phyloP scores from a whole-genome alignment of 2,113 vertebrate genomes.

The Mormoops blainvillei region DNA sequence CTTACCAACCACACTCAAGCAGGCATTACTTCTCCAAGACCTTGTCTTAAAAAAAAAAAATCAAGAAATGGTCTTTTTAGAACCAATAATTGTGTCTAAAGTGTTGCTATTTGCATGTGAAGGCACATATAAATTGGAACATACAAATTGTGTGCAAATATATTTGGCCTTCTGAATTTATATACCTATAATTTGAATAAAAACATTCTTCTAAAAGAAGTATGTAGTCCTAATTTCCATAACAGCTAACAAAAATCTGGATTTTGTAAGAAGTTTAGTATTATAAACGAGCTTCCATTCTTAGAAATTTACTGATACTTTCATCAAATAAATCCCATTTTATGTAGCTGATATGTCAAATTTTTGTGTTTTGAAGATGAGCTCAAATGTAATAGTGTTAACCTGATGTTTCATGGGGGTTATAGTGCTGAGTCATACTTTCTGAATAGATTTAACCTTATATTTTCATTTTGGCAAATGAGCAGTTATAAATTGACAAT shows the following conservation, averaged over 20 bases:
- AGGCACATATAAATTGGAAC: not conserved
- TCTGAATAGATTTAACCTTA: constrained; percentile 2
- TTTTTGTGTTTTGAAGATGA: constrained; percentile 5
- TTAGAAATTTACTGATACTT: not conserved
- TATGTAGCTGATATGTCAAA: not conserved
- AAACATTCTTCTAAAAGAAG: not conserved
- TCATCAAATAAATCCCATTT: not conserved
- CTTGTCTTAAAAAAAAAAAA: not conserved
- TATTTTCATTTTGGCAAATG: not conserved
- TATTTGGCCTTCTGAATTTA: not conserved
- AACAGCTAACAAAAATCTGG: not conserved
- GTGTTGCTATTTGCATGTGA: not conserved
- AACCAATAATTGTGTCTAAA: constrained; percentile 2
- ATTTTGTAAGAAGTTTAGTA: not conserved
- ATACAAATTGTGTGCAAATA: not conserved
- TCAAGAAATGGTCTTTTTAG: not conserved
- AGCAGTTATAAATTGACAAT: not conserved
- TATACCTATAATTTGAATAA: not conserved
- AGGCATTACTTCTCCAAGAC: too few relatives aligned
- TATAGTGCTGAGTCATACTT: not conserved
- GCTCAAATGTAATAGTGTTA: not conserved
- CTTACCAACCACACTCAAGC: too few relatives aligned
- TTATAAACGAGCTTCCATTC: not conserved
- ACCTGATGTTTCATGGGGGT: not conserved
- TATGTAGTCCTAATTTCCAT: not conserved